These are phyloP conservation scores for Spilogale gracilis DNA, from an alignment of 2,113 vertebrate genomes.

Conservation along the genomic window DNA sequence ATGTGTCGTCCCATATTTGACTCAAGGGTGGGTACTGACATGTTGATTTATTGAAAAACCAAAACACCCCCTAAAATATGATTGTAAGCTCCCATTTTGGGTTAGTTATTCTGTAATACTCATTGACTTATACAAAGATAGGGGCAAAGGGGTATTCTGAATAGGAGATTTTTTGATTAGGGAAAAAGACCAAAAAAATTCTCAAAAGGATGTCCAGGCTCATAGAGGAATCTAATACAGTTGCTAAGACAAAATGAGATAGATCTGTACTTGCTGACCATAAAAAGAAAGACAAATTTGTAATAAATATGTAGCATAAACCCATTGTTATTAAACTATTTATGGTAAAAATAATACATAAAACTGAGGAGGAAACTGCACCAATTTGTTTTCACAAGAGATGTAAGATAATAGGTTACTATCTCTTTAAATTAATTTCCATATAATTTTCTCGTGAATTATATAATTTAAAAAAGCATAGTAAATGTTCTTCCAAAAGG, in stretches of 20 bases:
- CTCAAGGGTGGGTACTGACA: neutral
- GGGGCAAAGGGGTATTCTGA: neutral
- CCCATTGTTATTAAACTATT: constrained; percentile 45
- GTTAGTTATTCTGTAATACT: neutral
- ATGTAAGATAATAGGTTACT: neutral
- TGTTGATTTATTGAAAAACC: constrained; percentile 29
- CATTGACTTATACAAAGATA: neutral
- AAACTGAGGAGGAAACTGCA: neutral
- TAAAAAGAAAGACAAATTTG: neutral
- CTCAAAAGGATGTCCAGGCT: neutral
- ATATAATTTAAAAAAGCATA: neutral
- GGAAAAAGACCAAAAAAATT: neutral
- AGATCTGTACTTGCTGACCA: neutral
- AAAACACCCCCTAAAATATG: constrained; percentile 24
- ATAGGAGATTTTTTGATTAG: neutral
- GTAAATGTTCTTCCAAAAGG: neutral
- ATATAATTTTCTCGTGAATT: constrained; percentile 1
- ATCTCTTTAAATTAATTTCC: neutral
- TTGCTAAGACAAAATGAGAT: neutral
- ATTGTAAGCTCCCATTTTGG: neutral
- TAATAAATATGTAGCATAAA: neutral
- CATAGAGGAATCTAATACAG: neutral
- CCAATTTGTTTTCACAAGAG: neutral
- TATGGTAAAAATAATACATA: constrained; percentile 13
- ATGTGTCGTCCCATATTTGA: constrained; percentile 22